A percentile compares a stretch with the other conserved stretches of the same genome.
Evolutionary conservation across 2,113 vertebrate species (phyloP).

Genomic region (Mungos mungo): DNA sequence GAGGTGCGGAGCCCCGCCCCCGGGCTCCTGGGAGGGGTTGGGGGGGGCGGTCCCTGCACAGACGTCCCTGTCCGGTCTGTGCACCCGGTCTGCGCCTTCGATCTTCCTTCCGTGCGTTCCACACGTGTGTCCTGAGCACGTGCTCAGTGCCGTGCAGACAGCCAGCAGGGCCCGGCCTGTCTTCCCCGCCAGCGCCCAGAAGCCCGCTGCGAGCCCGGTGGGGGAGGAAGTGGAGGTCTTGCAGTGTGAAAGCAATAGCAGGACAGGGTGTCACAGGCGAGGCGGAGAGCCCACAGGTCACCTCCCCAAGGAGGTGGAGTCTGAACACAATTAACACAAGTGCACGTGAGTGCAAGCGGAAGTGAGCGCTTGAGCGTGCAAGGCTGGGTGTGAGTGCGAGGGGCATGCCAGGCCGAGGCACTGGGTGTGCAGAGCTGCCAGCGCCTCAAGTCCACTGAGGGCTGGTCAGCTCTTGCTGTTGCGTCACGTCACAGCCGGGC

Average conservation of each 20-base stretch:
- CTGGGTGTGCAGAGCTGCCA: neutral
- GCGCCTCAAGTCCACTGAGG: neutral
- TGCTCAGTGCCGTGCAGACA: neutral
- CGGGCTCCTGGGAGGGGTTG: neutral
- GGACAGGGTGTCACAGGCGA: neutral
- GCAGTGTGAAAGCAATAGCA: too few relatives aligned
- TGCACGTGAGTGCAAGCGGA: neutral
- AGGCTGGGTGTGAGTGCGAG: neutral
- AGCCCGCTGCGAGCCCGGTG: neutral
- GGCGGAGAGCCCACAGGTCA: neutral
- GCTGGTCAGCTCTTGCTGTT: neutral
- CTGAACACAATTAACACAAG: neutral
- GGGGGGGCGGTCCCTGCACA: neutral
- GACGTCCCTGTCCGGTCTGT: neutral
- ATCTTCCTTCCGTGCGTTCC: neutral
- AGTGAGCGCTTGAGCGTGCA: neutral
- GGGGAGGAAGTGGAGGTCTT: neutral
- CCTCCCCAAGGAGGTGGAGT: neutral
- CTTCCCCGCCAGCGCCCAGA: neutral
- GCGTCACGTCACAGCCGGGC: accelerated
- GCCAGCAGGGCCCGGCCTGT: neutral
- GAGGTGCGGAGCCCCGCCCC: slow-evolving; percentile 83
- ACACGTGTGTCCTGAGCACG: neutral
- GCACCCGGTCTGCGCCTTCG: neutral
- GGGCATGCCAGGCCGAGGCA: neutral